Evolutionary conservation across 2,797 vertebrate species (phyloP).

Genomic region (Fundulus diaphanus): DNA sequence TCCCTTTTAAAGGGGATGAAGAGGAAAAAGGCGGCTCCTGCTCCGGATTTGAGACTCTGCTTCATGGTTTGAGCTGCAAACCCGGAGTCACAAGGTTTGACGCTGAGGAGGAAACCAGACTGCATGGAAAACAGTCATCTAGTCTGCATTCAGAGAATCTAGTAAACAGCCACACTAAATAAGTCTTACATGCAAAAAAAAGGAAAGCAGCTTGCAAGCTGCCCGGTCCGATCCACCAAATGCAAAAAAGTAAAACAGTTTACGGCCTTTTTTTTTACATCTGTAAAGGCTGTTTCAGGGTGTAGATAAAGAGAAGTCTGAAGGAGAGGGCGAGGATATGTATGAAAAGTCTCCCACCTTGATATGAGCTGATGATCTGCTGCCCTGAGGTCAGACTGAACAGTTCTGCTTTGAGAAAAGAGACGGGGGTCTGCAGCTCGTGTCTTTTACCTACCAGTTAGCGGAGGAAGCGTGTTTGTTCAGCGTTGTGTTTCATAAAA

Average conservation of each 20-base stretch:
- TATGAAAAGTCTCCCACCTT: constrained; percentile 3
- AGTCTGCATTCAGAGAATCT: constrained; percentile 5
- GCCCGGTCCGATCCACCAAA: constrained; percentile 7
- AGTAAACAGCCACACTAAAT: constrained; percentile 22
- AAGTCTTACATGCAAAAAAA: constrained; percentile 3
- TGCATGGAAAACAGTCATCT: not conserved
- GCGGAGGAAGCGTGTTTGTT: constrained; percentile 33
- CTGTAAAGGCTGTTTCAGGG: constrained; percentile 43
- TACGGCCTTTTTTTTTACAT: constrained; percentile 29
- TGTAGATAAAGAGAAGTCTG: constrained; percentile 32
- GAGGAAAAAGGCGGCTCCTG: not conserved
- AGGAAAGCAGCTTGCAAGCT: not conserved
- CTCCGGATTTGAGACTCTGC: constrained; percentile 18
- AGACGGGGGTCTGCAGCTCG: constrained; percentile 6
- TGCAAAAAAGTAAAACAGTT: constrained; percentile 40
- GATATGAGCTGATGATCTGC: constrained; percentile 11
- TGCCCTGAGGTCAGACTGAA: not conserved
- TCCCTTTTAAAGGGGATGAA: constrained; percentile 18
- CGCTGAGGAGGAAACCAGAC: not conserved
- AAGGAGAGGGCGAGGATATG: constrained; percentile 18
- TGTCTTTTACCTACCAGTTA: constrained; percentile 30
- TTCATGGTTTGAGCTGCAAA: constrained; percentile 1
- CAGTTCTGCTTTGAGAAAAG: constrained; percentile 22
- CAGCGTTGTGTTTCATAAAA: constrained; percentile 25
- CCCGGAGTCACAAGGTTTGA: not conserved